phyloP scores from a whole-genome alignment of 2,797 vertebrate genomes.

The Hydrophis major region DNA sequence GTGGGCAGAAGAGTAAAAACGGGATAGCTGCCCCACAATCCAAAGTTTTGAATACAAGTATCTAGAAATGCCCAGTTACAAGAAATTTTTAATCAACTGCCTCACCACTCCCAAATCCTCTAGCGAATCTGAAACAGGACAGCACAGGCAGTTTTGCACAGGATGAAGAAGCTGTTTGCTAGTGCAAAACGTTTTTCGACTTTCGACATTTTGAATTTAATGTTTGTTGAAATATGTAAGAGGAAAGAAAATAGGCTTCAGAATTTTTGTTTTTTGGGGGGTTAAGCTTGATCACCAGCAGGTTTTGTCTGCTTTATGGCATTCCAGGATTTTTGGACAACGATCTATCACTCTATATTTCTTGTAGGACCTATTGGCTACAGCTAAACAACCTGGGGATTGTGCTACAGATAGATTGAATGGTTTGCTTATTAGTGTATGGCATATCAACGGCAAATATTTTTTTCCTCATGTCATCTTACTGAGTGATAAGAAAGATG shows the following conservation, averaged over 20 bases:
- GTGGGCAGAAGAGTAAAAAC: constrained; percentile 69
- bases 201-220: constrained; percentile 59
- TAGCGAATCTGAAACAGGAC: constrained; percentile 28
- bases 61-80: constrained; percentile 58
- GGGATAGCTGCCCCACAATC: constrained; percentile 42
- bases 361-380: not conserved
- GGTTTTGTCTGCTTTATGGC: not conserved
- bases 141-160: constrained; percentile 23
- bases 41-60: constrained; percentile 51
- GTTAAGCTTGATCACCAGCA: constrained; percentile 26
- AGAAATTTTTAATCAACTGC: constrained; percentile 62
- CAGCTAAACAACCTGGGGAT: not conserved
- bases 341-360: not conserved
- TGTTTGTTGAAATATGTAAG: constrained; percentile 46
- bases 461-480: constrained; percentile 25
- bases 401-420: not conserved
- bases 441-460: not conserved
- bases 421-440: not conserved
- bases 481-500: not conserved
- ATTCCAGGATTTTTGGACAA: constrained; percentile 43
- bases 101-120: constrained; percentile 54
- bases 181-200: constrained; percentile 52
- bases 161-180: constrained; percentile 40
- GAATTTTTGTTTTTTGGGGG: constrained; percentile 2
- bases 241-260: not conserved